Evolutionary conservation across 2,113 vertebrate species (phyloP).

Genomic region (Lutjanus erythropterus): DNA sequence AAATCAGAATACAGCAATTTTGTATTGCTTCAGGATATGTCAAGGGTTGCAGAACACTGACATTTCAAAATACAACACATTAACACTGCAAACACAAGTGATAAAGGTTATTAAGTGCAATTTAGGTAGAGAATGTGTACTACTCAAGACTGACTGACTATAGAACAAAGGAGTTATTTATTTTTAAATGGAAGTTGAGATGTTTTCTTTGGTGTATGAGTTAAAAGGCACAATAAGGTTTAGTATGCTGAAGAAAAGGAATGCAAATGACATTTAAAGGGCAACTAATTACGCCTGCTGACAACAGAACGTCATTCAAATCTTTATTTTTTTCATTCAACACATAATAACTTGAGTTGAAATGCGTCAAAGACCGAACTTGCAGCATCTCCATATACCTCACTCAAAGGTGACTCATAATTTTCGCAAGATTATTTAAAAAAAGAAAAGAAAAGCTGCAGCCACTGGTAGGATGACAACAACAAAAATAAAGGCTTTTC

Average conservation of each 20-base stretch:
- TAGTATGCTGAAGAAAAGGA: not conserved
- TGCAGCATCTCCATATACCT: not conserved
- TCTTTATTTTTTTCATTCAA: slow-evolving; percentile 1
- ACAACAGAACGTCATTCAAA: not conserved
- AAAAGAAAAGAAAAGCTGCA: not conserved
- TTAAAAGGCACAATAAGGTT: not conserved
- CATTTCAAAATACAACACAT: slow-evolving; percentile 43
- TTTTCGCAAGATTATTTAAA: not conserved
- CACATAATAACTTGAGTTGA: not conserved
- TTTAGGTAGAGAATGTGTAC: not conserved
- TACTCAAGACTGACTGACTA: not conserved
- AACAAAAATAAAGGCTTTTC: slow-evolving; percentile 15
- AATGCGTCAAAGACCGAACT: slow-evolving; percentile 23
- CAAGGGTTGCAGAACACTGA: slow-evolving; percentile 11
- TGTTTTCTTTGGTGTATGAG: no score
- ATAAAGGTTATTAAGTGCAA: slow-evolving; percentile 18
- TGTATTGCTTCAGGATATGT: slow-evolving; percentile 18
- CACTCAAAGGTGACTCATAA: slow-evolving; percentile 29
- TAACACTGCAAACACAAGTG: slow-evolving; percentile 36
- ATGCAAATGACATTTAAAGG: slow-evolving; percentile 12
- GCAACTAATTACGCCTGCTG: not conserved
- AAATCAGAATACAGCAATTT: slow-evolving; percentile 8
- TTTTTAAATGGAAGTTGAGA: not conserved
- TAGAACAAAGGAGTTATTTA: slow-evolving; percentile 3
- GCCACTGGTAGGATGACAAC: not conserved